phyloP scores from a whole-genome alignment of 2,113 vertebrate genomes.

The Pungitius pungitius region DNA sequence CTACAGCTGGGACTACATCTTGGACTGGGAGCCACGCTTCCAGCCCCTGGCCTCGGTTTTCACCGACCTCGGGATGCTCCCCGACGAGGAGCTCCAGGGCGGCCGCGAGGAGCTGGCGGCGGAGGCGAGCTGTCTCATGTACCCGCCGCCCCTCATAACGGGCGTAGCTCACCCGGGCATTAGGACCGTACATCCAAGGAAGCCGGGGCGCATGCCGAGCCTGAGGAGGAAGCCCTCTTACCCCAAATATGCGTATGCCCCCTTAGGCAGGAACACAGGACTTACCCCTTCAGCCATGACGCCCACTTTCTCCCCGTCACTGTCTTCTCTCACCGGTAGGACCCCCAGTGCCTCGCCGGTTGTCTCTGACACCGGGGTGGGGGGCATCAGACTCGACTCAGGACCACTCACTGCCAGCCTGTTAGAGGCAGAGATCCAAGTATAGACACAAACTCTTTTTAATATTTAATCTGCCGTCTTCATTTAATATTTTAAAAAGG shows the following conservation, averaged over 20 bases:
- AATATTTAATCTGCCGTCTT: constrained; percentile 9
- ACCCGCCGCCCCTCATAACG: constrained; percentile 90
- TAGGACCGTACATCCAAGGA: constrained; percentile 85
- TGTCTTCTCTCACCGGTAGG: constrained; percentile 84
- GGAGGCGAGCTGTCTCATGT: constrained; percentile 80
- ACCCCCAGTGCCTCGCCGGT: constrained; percentile 82
- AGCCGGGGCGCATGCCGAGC: constrained; percentile 65
- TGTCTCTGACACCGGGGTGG: constrained; percentile 74
- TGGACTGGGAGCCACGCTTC: constrained; percentile 89
- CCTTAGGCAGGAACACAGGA: constrained; percentile 73
- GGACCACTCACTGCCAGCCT: constrained; percentile 73
- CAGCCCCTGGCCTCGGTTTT: constrained; percentile 89
- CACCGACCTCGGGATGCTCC: constrained; percentile 87
- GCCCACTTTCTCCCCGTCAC: constrained; percentile 87
- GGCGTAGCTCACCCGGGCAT: constrained; percentile 88
- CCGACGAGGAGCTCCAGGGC: constrained; percentile 82
- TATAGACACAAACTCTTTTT: constrained; percentile 62
- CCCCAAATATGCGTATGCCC: constrained; percentile 78
- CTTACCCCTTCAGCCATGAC: constrained; percentile 83
- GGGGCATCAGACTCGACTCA: constrained; percentile 67
- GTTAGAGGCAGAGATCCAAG: constrained; percentile 82
- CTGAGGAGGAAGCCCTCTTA: constrained; percentile 67
- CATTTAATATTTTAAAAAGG: not conserved
- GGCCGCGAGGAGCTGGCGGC: constrained; percentile 66
- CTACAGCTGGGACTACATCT: constrained; percentile 82